Conservation (phyloP, 2,797 vertebrate species). For the Gastrophryne carolinensis region DNA sequence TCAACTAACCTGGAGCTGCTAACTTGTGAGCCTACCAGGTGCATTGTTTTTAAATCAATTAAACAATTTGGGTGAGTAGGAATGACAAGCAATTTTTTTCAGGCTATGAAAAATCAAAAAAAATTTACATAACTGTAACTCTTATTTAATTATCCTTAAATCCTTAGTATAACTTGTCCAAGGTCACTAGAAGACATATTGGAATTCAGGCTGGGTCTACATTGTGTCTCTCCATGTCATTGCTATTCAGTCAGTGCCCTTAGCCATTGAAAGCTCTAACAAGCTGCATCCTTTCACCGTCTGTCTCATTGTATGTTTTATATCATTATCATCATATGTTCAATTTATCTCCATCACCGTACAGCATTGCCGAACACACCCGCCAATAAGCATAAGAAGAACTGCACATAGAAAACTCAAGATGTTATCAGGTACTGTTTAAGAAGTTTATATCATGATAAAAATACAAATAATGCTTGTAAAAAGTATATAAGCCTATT, state of each 20-base stretch:
- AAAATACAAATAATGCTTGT: too few relatives aligned
- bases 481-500: too few relatives aligned
- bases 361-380: not conserved
- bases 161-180: not conserved
- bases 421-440: not conserved
- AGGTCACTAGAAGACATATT: not conserved
- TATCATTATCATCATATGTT: not conserved
- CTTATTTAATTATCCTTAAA: too few relatives aligned
- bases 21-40: too few relatives aligned
- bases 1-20: too few relatives aligned
- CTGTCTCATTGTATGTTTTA: not conserved
- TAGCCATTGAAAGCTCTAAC: not conserved
- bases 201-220: not conserved
- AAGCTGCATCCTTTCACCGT: not conserved
- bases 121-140: too few relatives aligned
- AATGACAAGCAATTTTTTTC: too few relatives aligned
- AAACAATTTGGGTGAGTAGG: too few relatives aligned
- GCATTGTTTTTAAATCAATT: too few relatives aligned
- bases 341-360: not conserved
- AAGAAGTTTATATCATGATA: too few relatives aligned
- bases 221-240: not conserved
- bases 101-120: too few relatives aligned
- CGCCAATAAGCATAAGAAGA: not conserved
- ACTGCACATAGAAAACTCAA: not conserved
- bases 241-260: not conserved